These are phyloP conservation scores for Porites rus DNA, from an alignment of 92 coral and sea anemone species.

Conservation along the genomic window DNA sequence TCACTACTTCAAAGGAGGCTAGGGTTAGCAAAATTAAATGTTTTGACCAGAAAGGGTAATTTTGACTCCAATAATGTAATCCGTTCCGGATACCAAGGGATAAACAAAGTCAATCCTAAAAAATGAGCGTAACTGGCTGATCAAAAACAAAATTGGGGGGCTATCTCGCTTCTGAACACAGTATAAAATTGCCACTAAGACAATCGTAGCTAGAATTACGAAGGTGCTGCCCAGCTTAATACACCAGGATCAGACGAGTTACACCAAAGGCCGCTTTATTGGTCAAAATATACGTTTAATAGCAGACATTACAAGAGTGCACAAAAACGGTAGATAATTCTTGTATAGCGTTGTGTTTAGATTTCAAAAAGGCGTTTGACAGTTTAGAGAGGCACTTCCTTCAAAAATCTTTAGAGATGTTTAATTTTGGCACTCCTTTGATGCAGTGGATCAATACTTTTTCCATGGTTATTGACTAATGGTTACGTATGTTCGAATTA, in stretches of 20 bases:
- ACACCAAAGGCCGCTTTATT: not conserved
- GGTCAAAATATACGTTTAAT: constrained; percentile 11
- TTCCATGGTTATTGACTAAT: not conserved
- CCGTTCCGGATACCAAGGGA: no score
- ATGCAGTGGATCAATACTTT: constrained; percentile 11
- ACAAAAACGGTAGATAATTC: not conserved
- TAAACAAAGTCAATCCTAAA: no score
- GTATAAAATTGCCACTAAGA: not conserved
- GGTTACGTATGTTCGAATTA: not conserved
- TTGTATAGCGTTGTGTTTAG: no score
- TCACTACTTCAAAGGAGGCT: no score
- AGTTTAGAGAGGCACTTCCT: not conserved
- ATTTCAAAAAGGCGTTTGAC: not conserved
- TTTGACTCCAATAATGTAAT: no score
- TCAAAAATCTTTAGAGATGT: not conserved
- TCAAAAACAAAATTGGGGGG: not conserved
- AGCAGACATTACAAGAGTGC: constrained; percentile 2
- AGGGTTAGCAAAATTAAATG: no score
- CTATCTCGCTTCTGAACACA: constrained; percentile 19
- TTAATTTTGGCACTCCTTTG: not conserved
- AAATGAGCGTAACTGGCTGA: no score
- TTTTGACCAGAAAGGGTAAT: no score
- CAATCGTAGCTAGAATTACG: not conserved
- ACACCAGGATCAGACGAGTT: not conserved
- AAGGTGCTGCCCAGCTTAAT: no score